Percentiles rank a stretch among this genome's conserved stretches.
Conservation (phyloP, 2,797 vertebrate species). For the Neoniphon sammara region DNA sequence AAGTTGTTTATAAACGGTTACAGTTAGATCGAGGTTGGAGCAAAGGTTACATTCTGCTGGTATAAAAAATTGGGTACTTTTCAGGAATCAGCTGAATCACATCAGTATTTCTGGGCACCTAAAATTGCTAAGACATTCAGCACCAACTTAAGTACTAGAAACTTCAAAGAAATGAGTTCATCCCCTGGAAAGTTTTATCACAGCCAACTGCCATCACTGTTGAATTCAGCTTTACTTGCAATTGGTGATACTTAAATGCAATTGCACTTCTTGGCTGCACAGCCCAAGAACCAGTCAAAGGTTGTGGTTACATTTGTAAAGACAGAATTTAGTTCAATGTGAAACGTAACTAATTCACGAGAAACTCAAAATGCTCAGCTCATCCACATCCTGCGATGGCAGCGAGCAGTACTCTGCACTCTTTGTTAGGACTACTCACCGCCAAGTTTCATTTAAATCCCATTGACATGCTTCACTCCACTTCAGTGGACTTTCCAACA, state of each 20-base stretch:
- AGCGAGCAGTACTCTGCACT: no score
- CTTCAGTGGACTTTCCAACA: not conserved
- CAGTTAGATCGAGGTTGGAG: no score
- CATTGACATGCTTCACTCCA: no score
- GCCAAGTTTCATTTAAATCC: no score
- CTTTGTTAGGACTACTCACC: no score
- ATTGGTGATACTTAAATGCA: not conserved
- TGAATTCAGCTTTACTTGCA: not conserved
- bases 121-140: conserved; percentile 4
- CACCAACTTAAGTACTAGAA: not conserved
- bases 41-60: no score
- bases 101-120: conserved; percentile 25
- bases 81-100: conserved; percentile 1
- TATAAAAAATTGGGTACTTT: no score
- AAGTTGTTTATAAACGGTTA: no score
- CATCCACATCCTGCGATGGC: not conserved
- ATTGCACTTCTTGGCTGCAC: not conserved
- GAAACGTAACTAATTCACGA: conserved; percentile 3
- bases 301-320: not conserved
- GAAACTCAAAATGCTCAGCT: conserved; percentile 6
- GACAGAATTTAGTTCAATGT: not conserved
- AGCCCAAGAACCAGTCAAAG: not conserved
- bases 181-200: conserved; percentile 8
- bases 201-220: conserved; percentile 24
- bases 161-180: not conserved